Percentiles rank a stretch among this genome's conserved stretches.
Conservation (phyloP, 2,888 invertebrate species). For the Himalopsyche japonica region DNA sequence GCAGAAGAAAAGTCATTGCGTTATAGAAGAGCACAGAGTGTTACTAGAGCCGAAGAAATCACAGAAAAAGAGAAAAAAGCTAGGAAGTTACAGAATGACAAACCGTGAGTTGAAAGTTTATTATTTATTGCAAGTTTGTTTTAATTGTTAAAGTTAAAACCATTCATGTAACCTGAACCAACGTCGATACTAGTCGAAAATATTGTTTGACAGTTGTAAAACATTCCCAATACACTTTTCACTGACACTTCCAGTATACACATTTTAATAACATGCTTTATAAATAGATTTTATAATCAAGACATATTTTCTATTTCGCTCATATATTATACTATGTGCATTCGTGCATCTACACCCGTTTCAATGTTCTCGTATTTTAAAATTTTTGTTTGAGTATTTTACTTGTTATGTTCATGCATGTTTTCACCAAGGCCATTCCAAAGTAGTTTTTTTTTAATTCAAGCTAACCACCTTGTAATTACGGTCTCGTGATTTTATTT, state of each 20-base stretch:
- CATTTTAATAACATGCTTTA: no score
- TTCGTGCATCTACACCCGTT: no score
- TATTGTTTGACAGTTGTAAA: not conserved
- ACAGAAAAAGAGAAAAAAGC: slow-evolving; percentile 78
- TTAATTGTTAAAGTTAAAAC: not conserved
- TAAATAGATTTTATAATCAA: no score
- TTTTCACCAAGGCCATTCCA: not conserved
- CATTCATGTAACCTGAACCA: not conserved
- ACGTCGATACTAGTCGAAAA: not conserved
- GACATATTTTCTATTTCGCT: no score
- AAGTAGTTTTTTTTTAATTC: not conserved
- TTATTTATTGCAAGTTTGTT: not conserved
- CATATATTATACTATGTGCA: no score
- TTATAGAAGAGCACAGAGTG: slow-evolving; percentile 79
- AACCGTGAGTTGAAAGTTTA: slow-evolving; percentile 72
- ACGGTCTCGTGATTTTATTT: not conserved
- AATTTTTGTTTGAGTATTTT: not conserved
- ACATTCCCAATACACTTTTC: no score
- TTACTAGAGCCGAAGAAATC: slow-evolving; percentile 86
- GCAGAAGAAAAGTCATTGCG: slow-evolving; percentile 62
- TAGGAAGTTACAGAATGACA: slow-evolving; percentile 79
- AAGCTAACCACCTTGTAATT: not conserved
- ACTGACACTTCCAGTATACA: no score
- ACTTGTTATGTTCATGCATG: not conserved
- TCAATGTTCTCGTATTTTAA: no score